These are phyloP conservation scores for Zhuqinia jingwanae DNA, from an alignment of 2,888 invertebrate genomes.

Conservation along the genomic window DNA sequence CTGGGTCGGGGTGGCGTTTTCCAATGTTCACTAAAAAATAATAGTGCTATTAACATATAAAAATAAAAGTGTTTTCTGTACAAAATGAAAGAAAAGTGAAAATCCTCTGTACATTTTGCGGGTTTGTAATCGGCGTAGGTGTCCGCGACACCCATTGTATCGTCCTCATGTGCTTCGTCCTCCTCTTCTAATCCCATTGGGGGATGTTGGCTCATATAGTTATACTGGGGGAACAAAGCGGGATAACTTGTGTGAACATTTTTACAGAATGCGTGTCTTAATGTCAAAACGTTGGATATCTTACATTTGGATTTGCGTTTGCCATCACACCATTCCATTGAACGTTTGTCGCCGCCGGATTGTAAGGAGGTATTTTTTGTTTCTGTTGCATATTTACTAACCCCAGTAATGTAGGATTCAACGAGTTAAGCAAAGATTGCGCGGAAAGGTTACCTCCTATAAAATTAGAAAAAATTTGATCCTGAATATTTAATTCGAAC, in stretches of 20 bases:
- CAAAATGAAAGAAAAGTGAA: too few species aligned
- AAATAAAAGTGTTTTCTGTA: conserved; percentile 56
- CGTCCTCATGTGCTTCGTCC: conserved; percentile 94
- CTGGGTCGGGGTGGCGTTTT: conserved; percentile 98
- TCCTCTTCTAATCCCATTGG: conserved; percentile 79
- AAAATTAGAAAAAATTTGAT: conserved; percentile 16
- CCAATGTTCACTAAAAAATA: conserved; percentile 91
- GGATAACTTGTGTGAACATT: too few species aligned
- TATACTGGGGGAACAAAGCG: too few species aligned
- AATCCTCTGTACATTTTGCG: conserved; percentile 92
- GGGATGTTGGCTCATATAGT: too few species aligned
- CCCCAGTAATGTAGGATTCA: conserved; percentile 47
- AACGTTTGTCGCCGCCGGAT: background rate
- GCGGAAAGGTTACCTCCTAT: conserved; percentile 25
- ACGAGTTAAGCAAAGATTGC: conserved; percentile 16
- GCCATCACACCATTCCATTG: conserved; percentile 64
- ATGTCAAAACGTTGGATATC: too few species aligned
- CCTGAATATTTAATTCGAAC: background rate
- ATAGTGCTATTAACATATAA: conserved; percentile 15
- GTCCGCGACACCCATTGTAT: conserved; percentile 98
- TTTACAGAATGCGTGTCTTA: too few species aligned
- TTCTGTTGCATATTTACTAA: conserved; percentile 50
- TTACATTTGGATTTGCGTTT: conserved; percentile 9
- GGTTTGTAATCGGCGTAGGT: conserved; percentile 99
- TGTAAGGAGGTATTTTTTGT: conserved; percentile 47